Base-by-base conservation (phyloP, 2,888 invertebrate species). In the Temnothorax ravouxi region DNA sequence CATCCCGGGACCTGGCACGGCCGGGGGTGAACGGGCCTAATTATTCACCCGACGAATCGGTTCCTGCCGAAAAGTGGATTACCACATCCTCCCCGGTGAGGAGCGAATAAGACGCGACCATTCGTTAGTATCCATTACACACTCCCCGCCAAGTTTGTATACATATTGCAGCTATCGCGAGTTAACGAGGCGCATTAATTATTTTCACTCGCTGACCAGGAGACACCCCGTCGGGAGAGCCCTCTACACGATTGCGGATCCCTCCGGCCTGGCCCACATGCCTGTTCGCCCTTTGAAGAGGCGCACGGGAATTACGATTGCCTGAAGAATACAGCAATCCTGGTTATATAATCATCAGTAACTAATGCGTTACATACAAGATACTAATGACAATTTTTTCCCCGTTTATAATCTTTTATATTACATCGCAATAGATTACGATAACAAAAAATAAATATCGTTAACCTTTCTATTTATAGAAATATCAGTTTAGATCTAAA, bases 61-160 rank as follows among this genome's bases (percentile, higher is more conserved):
- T 91, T 89, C 90, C 87, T 84, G 84, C 86, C 86, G 84, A 87
- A 90, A 91, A 89, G 87, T 91, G 91, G 90, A 91, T 91, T 89
- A 91, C 75, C 47, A 79, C 85, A 81, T 86, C 81, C 71, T 71
- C 84, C 80, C 80, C n/a, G 85, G 74, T 61, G 89, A 50, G 69
- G 84, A 84, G 80, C 59, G 67, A 86, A 62, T 52, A 83, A 79
- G 83, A 81, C 56, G 34, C 64, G 67, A 74, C 59, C 74, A 77
- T 86, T 61, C 75, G 77, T 52, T 62, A 84, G 83, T 89, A 86
- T 86, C 83, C 85, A 84, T 89, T 89, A 87, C 89, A 84, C 80
- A 84, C 66, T 59, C 81, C 66, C 86, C 72, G 74, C 82, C 81
- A 76, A 77, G 62, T 64, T 85, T 83, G 79, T 85, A 83, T 84